Percentiles rank a stretch among this genome's conserved stretches.
Conservation (phyloP, 2,888 invertebrate species). For the Eupithecia centaureata region DNA sequence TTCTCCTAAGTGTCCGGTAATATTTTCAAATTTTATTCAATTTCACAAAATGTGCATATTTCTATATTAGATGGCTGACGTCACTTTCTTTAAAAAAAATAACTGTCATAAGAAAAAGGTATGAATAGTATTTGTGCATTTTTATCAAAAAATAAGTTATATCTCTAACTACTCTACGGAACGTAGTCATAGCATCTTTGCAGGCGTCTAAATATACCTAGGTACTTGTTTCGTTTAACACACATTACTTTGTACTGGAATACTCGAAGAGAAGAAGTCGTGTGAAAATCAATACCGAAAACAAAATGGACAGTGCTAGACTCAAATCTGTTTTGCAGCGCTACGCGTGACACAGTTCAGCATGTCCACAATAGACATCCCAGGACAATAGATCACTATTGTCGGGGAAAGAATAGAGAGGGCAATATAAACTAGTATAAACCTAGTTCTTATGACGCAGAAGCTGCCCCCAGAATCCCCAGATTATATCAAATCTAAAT, state of each 20-base stretch:
- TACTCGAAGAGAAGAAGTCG: too few relatives aligned
- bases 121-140: too few relatives aligned
- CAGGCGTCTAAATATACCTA: too few relatives aligned
- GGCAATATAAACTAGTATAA: constrained; percentile 17
- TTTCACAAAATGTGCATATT: too few relatives aligned
- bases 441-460: constrained; percentile 7
- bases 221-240: neutral
- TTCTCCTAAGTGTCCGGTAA: too few relatives aligned
- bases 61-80: too few relatives aligned
- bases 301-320: neutral
- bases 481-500: constrained; percentile 1
- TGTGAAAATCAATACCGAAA: neutral
- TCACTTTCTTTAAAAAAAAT: too few relatives aligned
- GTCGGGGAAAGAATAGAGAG: constrained; percentile 26
- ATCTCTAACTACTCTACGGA: too few relatives aligned
- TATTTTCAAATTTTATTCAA: too few relatives aligned
- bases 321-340: neutral
- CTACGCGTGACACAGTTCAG: constrained; percentile 28
- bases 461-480: neutral
- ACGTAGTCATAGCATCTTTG: too few relatives aligned
- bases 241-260: neutral
- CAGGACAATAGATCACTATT: constrained; percentile 35
- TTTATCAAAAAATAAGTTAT: too few relatives aligned
- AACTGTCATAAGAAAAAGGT: too few relatives aligned
- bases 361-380: constrained; percentile 32